Conservation (phyloP, 1,140 invertebrate genomes). For the Sesamia nonagrioides region DNA sequence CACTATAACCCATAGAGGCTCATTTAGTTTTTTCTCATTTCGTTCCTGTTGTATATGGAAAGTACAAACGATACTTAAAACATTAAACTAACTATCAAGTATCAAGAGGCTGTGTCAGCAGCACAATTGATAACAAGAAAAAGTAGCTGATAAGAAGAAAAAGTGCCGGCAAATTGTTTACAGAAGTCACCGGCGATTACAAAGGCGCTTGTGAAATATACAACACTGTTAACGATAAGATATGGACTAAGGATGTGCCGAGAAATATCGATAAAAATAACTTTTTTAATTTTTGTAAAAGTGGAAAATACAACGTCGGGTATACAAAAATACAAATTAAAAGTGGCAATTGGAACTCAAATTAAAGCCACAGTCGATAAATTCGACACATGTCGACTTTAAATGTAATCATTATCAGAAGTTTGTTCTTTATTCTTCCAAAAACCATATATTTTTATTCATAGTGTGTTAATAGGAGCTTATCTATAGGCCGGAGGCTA, state of each 20-base stretch:
- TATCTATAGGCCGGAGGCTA: not conserved
- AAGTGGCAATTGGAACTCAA: not conserved
- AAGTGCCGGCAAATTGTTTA: constrained; percentile 48
- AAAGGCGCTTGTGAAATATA: constrained; percentile 74
- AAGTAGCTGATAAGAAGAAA: constrained; percentile 26
- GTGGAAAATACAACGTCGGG: too few species aligned
- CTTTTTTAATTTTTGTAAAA: too few species aligned
- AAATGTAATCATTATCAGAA: not conserved
- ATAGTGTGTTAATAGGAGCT: not conserved
- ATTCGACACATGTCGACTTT: not conserved
- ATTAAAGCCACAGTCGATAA: not conserved
- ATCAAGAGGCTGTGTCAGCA: not conserved
- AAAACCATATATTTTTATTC: not conserved
- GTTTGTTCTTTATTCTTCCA: not conserved
- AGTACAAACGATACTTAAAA: not conserved
- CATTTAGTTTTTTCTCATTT: too few species aligned
- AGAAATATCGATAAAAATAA: constrained; percentile 40
- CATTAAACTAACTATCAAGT: not conserved
- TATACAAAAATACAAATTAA: too few species aligned
- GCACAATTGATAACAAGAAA: constrained; percentile 15
- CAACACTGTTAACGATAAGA: constrained; percentile 60
- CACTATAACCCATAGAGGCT: too few species aligned
- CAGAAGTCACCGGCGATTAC: constrained; percentile 66
- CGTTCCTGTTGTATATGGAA: too few species aligned
- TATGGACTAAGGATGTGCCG: constrained; percentile 52